Evolutionary conservation across 2,797 vertebrate genomes (phyloP).

Genomic region (Sebastiscus tertius): DNA sequence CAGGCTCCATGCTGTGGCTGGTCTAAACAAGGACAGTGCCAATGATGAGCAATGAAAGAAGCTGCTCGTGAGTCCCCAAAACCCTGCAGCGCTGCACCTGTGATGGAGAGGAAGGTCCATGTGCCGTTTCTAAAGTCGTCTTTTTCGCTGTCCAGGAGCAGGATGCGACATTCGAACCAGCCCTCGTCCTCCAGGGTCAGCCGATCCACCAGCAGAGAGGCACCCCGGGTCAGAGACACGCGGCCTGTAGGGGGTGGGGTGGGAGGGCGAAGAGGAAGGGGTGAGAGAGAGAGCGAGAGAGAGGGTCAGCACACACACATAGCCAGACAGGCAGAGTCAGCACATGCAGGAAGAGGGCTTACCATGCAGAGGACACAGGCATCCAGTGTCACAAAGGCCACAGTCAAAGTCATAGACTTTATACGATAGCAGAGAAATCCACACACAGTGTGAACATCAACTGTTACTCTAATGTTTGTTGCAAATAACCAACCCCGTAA

Average conservation of each 20-base stretch:
- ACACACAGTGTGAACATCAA: neutral
- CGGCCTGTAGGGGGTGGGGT: constrained; percentile 83
- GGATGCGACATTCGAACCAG: constrained; percentile 98
- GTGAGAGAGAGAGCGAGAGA: constrained; percentile 11
- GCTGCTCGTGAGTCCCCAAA: constrained; percentile 29
- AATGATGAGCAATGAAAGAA: constrained; percentile 32
- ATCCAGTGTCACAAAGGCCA: constrained; percentile 51
- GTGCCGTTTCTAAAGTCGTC: constrained; percentile 95
- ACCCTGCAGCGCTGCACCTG: constrained; percentile 82
- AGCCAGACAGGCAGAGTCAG: constrained; percentile 66
- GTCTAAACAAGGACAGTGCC: constrained; percentile 56
- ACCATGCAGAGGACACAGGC: constrained; percentile 41
- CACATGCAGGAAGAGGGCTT: constrained; percentile 42
- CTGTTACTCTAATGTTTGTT: neutral
- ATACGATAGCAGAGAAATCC: constrained; percentile 11
- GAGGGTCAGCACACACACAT: constrained; percentile 38
- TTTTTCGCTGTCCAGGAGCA: constrained; percentile 90
- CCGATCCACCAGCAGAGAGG: constrained; percentile 89
- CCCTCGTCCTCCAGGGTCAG: constrained; percentile 93
- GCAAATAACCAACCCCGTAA: constrained; percentile 10
- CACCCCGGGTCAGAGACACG: constrained; percentile 87
- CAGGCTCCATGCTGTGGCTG: constrained; percentile 52
- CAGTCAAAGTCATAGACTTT: constrained; percentile 50
- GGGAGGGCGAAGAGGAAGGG: constrained; percentile 27
- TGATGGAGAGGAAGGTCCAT: constrained; percentile 96